Percentiles rank a stretch among this genome's conserved stretches.
phyloP scores from a whole-genome alignment of 2,797 vertebrate genomes.

The Enteromius trimaculatus region DNA sequence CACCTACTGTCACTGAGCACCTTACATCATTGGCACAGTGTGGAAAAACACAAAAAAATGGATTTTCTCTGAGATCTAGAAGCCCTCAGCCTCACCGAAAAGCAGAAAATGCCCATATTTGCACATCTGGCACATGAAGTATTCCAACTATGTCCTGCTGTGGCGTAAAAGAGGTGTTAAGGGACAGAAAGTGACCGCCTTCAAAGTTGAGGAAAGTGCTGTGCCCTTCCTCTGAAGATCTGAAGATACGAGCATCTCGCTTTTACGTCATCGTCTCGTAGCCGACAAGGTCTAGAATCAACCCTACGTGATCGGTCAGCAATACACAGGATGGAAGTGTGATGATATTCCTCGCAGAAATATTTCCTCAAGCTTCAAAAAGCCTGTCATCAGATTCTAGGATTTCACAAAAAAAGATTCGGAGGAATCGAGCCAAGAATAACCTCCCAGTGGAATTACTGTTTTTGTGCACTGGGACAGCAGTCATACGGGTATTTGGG shows the following conservation, averaged over 20 bases:
- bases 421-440: slow-evolving; percentile 29
- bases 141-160: slow-evolving; percentile 66
- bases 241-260: slow-evolving; percentile 66
- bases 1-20: slow-evolving; percentile 36
- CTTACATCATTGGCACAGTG: slow-evolving; percentile 27
- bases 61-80: slow-evolving; percentile 53
- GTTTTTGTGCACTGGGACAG: slow-evolving; percentile 38
- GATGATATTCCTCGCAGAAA: slow-evolving; percentile 39
- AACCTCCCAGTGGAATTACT: slow-evolving; percentile 16
- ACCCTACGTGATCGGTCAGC: slow-evolving; percentile 53
- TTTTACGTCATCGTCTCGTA: slow-evolving; percentile 36
- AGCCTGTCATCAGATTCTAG: slow-evolving; percentile 34
- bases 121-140: slow-evolving; percentile 59
- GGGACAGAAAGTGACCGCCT: slow-evolving; percentile 65
- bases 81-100: slow-evolving; percentile 47
- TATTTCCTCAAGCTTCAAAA: slow-evolving; percentile 42
- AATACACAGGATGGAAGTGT: slow-evolving; percentile 45
- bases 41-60: slow-evolving; percentile 37
- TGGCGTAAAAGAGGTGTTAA: slow-evolving; percentile 60
- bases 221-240: slow-evolving; percentile 77
- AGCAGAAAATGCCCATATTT: slow-evolving; percentile 67
- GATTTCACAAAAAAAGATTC: slow-evolving; percentile 35
- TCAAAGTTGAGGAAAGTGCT: slow-evolving; percentile 77
- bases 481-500: slow-evolving; percentile 37
- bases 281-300: slow-evolving; percentile 16